These are phyloP conservation scores for Bimastos eiseni DNA, from an alignment of 2,888 invertebrate genomes.

Conservation along the genomic window DNA sequence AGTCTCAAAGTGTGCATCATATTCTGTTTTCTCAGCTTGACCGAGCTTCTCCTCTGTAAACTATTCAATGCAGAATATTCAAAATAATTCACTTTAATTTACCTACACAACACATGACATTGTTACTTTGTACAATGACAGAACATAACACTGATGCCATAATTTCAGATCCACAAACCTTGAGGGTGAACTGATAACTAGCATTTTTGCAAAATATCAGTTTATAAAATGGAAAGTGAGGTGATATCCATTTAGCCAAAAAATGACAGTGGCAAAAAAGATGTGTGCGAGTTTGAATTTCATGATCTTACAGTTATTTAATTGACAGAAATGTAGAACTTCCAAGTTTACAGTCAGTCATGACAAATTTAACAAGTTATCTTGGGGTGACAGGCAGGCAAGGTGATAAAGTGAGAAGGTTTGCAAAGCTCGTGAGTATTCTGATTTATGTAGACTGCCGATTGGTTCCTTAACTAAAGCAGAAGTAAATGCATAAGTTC, in stretches of 20 bases:
- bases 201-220: too few relatives aligned
- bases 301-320: too few relatives aligned
- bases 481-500: neutral
- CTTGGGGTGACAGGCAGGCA: neutral
- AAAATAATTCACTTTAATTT: neutral
- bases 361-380: neutral
- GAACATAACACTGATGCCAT: neutral
- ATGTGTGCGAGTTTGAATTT: too few relatives aligned
- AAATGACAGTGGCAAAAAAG: too few relatives aligned
- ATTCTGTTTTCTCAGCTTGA: slow-evolving; percentile 81
- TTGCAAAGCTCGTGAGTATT: neutral
- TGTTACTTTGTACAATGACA: neutral
- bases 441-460: neutral
- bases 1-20: slow-evolving; percentile 86
- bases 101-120: neutral
- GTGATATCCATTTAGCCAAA: too few relatives aligned
- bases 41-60: slow-evolving; percentile 88
- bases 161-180: too few relatives aligned
- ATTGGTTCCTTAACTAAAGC: neutral
- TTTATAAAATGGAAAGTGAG: neutral
- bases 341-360: neutral
- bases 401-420: neutral
- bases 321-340: too few relatives aligned
- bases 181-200: too few relatives aligned
- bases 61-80: slow-evolving; percentile 64